phyloP scores from a whole-genome alignment of 2,113 vertebrate species.

The Sander vitreus region DNA sequence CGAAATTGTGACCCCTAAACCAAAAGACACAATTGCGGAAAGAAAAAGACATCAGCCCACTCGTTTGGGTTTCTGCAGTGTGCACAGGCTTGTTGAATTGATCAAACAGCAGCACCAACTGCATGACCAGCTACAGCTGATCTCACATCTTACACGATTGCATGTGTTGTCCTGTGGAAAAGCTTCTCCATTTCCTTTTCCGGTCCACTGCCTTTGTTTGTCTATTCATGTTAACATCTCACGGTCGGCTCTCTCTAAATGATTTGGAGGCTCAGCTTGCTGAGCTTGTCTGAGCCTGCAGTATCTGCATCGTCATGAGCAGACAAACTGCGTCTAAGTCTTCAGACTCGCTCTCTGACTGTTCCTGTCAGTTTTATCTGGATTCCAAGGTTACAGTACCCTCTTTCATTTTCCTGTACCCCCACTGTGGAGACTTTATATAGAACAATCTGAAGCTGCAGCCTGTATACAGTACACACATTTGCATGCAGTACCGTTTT shows the following conservation, averaged over 20 bases:
- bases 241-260: conserved; percentile 13
- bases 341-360: conserved; percentile 21
- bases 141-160: conserved; percentile 20
- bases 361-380: conserved; percentile 12
- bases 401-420: background rate
- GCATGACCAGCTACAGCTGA: conserved; percentile 20
- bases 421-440: background rate
- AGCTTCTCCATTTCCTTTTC: conserved; percentile 38
- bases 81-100: background rate
- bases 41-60: background rate
- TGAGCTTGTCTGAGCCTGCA: conserved; percentile 4
- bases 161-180: conserved; percentile 37
- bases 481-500: background rate
- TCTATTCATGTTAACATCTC: conserved; percentile 41
- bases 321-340: conserved; percentile 20
- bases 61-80: background rate
- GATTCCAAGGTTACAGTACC: conserved; percentile 6
- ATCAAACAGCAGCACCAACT: background rate
- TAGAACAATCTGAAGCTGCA: background rate
- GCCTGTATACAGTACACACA: conserved; percentile 1
- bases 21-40: background rate
- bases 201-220: conserved; percentile 42
- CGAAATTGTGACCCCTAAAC: too few species aligned
- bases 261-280: conserved; percentile 31
- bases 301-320: conserved; percentile 11